Percentiles rank a stretch among this genome's conserved stretches.
Conservation (phyloP, 2,888 invertebrate species). For the Steinernema carpocapsae region DNA sequence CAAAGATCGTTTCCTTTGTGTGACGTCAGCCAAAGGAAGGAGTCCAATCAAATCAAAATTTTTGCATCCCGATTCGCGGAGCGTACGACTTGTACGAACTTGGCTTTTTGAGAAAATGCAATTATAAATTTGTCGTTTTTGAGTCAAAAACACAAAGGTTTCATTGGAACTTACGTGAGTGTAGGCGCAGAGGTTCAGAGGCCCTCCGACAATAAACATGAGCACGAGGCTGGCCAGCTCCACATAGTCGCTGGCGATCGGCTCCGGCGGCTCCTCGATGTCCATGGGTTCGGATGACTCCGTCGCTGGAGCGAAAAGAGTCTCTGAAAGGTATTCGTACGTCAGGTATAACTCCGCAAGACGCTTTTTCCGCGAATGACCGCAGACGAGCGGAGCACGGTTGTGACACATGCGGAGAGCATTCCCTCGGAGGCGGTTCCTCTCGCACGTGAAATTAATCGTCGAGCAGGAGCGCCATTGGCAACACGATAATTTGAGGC, state of each 20-base stretch:
- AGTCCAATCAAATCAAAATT: too few species aligned
- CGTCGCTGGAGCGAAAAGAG: not conserved
- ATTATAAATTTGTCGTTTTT: too few species aligned
- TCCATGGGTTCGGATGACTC: slow-evolving; percentile 9
- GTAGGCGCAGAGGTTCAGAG: slow-evolving; percentile 67
- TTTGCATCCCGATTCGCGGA: too few species aligned
- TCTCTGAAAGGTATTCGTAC: slow-evolving; percentile 13
- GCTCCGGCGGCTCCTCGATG: slow-evolving; percentile 58
- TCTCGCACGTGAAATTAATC: slow-evolving; percentile 21
- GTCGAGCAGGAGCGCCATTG: not conserved
- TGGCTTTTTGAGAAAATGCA: too few species aligned
- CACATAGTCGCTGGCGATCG: slow-evolving; percentile 65
- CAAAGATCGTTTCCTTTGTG: too few species aligned
- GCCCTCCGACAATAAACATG: slow-evolving; percentile 67
- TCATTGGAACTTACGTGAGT: slow-evolving; percentile 55
- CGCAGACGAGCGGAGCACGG: not conserved
- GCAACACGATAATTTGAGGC: slow-evolving; percentile 2
- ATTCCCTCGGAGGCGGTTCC: slow-evolving; percentile 22
- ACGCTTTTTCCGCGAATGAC: not conserved
- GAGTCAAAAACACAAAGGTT: too few species aligned
- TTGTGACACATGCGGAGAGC: not conserved
- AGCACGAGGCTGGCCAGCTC: slow-evolving; percentile 58
- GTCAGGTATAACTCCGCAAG: slow-evolving; percentile 2
- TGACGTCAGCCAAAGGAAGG: too few species aligned
- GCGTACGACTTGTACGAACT: too few species aligned